phyloP scores from a whole-genome alignment of 1,140 invertebrate genomes.

The Proales similis region DNA sequence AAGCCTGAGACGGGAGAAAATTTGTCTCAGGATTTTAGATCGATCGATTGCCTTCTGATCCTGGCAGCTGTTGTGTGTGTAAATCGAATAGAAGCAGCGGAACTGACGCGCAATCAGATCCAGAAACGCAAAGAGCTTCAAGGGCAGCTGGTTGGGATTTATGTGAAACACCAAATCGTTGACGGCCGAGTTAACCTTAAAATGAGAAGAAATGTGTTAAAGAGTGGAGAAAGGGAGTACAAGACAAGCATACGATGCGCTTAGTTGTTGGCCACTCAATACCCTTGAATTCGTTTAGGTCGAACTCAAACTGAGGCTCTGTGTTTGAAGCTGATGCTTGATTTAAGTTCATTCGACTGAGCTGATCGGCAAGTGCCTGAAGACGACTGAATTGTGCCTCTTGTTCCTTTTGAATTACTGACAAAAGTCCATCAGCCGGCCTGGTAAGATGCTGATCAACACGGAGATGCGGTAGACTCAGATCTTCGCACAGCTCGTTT shows the following conservation, averaged over 20 bases:
- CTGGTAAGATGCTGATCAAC: background rate
- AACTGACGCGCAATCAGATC: background rate
- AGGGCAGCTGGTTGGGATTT: background rate
- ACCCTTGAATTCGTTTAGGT: slow-evolving; percentile 2
- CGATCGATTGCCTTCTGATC: background rate
- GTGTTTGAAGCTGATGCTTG: background rate
- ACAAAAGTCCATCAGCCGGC: background rate
- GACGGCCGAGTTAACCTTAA: background rate
- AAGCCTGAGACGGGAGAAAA: slow-evolving; percentile 2
- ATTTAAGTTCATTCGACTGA: background rate
- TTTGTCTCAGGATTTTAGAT: slow-evolving; percentile 2
- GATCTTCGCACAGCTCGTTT: slow-evolving; percentile 29
- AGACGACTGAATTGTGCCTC: slow-evolving; percentile 6
- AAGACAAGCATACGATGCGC: too few species aligned
- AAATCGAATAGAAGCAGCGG: slow-evolving; percentile 1
- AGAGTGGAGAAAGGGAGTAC: too few species aligned
- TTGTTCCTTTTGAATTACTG: slow-evolving; percentile 1
- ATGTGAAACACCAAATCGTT: slow-evolving; percentile 12
- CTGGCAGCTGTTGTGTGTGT: background rate
- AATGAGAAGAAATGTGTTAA: too few species aligned
- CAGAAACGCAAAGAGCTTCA: background rate
- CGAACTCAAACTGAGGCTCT: background rate
- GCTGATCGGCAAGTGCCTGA: background rate
- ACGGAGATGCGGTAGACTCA: slow-evolving; percentile 4
- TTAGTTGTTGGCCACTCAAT: background rate